phyloP scores from a whole-genome alignment of 1,140 invertebrate genomes.

The Chlorops oryzae region DNA sequence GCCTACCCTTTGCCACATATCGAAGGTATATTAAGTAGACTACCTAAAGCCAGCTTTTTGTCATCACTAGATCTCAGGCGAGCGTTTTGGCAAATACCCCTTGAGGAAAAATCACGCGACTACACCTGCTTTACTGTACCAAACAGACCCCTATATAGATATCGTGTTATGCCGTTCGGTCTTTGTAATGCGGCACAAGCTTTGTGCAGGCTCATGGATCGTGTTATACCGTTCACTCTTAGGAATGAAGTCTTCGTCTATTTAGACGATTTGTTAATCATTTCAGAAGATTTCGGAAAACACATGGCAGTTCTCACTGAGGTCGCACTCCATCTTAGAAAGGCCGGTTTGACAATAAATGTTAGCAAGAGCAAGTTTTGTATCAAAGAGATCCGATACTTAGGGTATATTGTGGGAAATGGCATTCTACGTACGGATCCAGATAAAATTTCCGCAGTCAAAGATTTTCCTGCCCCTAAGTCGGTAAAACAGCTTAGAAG shows the following conservation, averaged over 20 bases:
- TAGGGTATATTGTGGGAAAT: constrained; percentile 8
- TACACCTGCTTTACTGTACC: constrained; percentile 47
- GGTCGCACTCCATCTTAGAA: too few relatives aligned
- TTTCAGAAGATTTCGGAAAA: too few relatives aligned
- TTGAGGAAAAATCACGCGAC: constrained; percentile 22
- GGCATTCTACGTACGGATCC: constrained; percentile 11
- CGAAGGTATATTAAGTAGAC: constrained; percentile 14
- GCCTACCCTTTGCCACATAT: constrained; percentile 29
- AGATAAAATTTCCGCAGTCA: constrained; percentile 18
- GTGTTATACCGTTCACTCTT: background rate
- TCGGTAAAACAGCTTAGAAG: constrained; percentile 16
- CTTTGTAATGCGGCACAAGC: constrained; percentile 1
- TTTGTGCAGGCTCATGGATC: background rate
- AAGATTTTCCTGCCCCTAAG: constrained; percentile 17
- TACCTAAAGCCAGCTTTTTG: constrained; percentile 19
- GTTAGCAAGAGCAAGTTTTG: constrained; percentile 47
- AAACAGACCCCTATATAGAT: background rate
- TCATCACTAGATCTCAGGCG: constrained; percentile 6
- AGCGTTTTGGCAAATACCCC: constrained; percentile 39
- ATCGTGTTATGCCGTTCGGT: constrained; percentile 13
- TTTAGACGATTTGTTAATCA: constrained; percentile 50
- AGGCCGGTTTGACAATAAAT: constrained; percentile 47
- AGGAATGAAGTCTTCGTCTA: background rate
- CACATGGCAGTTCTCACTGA: too few relatives aligned
- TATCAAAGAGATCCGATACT: constrained; percentile 16